Evolutionary conservation across 1,140 invertebrate genomes (phyloP), one percentile per base, ranked within the genome.

Genomic region (Spodoptera litura): DNA sequence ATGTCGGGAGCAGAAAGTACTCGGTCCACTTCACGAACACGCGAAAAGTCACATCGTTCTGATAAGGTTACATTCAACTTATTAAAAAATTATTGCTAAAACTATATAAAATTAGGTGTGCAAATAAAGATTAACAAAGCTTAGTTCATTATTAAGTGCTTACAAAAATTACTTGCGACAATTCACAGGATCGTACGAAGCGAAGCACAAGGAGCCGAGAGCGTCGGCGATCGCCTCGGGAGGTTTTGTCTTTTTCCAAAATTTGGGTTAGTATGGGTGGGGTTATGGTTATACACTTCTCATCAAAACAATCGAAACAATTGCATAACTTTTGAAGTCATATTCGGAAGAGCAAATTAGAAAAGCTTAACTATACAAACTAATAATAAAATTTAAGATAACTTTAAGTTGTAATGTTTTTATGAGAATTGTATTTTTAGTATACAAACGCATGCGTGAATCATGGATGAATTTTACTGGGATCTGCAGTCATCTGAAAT

Each of bases 181-280:
- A 51, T 79, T 81, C 35, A 44, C 56, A 92, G 91, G 91, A 93
- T 6, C 88, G 83, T 66, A n/a, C 79, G 2, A 86, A 84, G 13
- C 87, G 91, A 5, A 92, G 91, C 59, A 89, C 89, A 1, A 85
- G 89, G 31, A 93, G 90, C 78, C 89, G 88, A 9, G 93, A 92
- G 72, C 89, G 92, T 4, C 86, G 88, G 59, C 80, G 90, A 31
- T 91, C 93, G 5, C 89, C 91, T 12, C 87, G 90, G 72, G 96
- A 96, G 81, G 95, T 96, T 11, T 87, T 96, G 1, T 96, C 96
- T 4, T 96, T 96, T 88, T 95, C 95, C 0, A 96, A 96, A 86
- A 96, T 96, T 83, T 95, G 95, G 93, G 96, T 96, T 90, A 94
- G 92, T 82, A 12, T 61, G 56, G 4, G 9, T 10, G 12, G 53